These are phyloP conservation scores for Cotesia congregata DNA, from an alignment of 2,888 invertebrate genomes.

Conservation along the genomic window DNA sequence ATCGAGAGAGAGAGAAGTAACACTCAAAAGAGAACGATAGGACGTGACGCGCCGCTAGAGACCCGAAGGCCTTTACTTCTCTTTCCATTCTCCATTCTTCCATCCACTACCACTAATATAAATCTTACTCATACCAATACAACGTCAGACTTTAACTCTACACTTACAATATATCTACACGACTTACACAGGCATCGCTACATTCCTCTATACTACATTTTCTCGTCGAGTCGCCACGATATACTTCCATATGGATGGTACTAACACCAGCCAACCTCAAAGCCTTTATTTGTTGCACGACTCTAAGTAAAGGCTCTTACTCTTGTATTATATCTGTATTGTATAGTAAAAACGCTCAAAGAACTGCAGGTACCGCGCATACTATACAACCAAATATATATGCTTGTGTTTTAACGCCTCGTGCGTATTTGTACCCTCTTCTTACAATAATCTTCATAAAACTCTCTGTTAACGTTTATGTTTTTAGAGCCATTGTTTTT, in stretches of 20 bases:
- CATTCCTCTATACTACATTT: not conserved
- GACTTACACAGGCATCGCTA: not conserved
- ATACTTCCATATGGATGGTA: not conserved
- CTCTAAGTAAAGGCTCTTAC: not conserved
- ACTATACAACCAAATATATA: not conserved
- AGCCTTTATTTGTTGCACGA: not conserved
- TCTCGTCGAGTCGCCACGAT: too few species aligned
- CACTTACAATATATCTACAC: not conserved
- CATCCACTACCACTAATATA: not conserved
- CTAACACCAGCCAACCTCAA: not conserved
- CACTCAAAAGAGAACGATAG: conserved; percentile 43
- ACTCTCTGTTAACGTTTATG: not conserved
- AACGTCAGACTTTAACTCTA: conserved; percentile 24
- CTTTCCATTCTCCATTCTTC: conserved; percentile 28
- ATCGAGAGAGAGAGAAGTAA: conserved; percentile 30
- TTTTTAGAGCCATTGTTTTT: not conserved
- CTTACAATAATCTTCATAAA: not conserved
- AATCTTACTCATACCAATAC: conserved; percentile 42
- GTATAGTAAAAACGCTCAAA: not conserved
- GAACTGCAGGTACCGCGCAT: not conserved
- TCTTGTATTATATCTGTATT: too few species aligned
- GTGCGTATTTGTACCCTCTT: not conserved
- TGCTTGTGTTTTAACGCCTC: not conserved
- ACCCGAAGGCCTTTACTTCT: conserved; percentile 54
- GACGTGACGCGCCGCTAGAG: conserved; percentile 51